These are phyloP conservation scores for Epinotia ramella DNA, from an alignment of 2,888 invertebrate genomes.

Conservation along the genomic window DNA sequence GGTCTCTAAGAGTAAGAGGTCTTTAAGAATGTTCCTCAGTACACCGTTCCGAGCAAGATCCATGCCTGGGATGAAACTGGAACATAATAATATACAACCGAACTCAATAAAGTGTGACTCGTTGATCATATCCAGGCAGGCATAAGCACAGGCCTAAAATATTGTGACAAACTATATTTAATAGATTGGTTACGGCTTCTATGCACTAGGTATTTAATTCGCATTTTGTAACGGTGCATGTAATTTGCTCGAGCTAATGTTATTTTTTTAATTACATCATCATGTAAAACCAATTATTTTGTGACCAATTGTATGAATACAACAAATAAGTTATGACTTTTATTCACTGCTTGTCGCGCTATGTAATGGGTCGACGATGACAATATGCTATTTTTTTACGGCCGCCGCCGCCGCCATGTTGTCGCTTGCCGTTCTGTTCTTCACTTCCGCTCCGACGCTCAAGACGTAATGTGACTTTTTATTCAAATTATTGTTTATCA, in stretches of 20 bases:
- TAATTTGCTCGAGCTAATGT: not conserved
- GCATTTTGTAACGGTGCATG: not conserved
- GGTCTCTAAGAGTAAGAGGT: no score
- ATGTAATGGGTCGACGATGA: not conserved
- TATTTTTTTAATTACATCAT: not conserved
- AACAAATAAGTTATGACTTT: not conserved
- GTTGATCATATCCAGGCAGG: no score
- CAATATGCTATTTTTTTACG: not conserved
- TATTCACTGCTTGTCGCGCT: not conserved
- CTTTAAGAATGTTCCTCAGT: no score
- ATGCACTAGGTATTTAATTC: not conserved
- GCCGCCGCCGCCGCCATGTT: conserved; percentile 1
- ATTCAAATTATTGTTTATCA: no score
- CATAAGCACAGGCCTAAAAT: no score
- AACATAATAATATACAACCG: no score
- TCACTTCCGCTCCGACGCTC: not conserved
- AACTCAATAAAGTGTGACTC: no score
- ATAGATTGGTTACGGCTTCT: not conserved
- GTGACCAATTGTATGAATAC: not conserved
- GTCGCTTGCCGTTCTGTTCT: not conserved
- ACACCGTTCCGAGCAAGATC: no score
- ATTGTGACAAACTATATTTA: no score
- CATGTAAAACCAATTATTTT: not conserved
- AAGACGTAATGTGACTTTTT: not conserved
- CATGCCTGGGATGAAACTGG: no score